Evolutionary conservation across 2,113 vertebrate species (phyloP), one percentile per base, ranked within the genome.

Genomic region (Orycteropus afer): DNA sequence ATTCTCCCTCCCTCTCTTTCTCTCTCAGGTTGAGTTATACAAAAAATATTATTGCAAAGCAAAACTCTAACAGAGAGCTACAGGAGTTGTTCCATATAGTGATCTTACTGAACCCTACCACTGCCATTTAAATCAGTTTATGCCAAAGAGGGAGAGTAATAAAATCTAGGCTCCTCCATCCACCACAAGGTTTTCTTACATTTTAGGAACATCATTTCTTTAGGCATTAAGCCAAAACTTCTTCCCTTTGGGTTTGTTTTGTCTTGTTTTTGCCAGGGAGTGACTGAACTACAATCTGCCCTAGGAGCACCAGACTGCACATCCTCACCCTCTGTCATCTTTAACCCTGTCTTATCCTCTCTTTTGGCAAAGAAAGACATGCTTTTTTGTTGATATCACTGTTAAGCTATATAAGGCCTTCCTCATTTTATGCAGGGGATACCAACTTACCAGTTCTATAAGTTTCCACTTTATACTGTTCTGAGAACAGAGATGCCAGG

Each of bases 11-110:
- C 4, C 4, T 74, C 55, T 69, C 42, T 55, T 25, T 40, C n/a
- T 79, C 11, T 90, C 32, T 80, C 42, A 78, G 71, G 42, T 67
- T 96, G 90, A 97, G 92, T 92, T 97, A 94, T 89, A 76, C 86
- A 97, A 87, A 97, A 96, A 90, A 63, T 87, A 95, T 51, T 74
- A 83, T 14, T 93, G 57, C 90, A 92, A 97, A 95, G 92, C 94
- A 95, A 98, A 98, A 97, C 65, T 82, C 51, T 94, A 95, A 97
- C 10, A 65, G 95, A 94, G 95, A 95, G 27, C 79, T 95, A 97
- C 83, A 91, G 89, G 86, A 84, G 49, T 77, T n/a, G 29, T 85
- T 87, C 79, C 73, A 96, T 22, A 59, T 34, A 59, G 40, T 90
- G 34, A 61, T 92, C 81, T 82, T 49, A 86, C 0, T 45, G 78